Percentiles rank a stretch among this genome's conserved stretches.
Evolutionary conservation across 2,797 vertebrate genomes (phyloP).

Genomic region (Gymnodraco acuticeps): DNA sequence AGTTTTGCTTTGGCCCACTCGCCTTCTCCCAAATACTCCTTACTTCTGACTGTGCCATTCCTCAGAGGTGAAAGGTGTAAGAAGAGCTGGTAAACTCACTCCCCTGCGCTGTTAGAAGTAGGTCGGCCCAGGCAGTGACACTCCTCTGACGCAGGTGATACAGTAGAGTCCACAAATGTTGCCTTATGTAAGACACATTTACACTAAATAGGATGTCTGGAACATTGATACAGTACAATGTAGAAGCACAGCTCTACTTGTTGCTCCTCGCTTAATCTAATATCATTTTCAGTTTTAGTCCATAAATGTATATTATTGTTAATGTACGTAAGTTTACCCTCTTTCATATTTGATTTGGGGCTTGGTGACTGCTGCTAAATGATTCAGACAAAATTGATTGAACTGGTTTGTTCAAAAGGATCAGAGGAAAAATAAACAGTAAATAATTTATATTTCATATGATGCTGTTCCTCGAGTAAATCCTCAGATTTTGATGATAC

Average conservation of each 20-base stretch:
- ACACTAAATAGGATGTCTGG: conserved; percentile 26
- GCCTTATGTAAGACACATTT: conserved; percentile 30
- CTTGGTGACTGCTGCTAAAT: background rate
- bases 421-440: conserved; percentile 27
- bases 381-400: conserved; percentile 18
- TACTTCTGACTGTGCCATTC: conserved; percentile 63
- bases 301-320: conserved; percentile 5
- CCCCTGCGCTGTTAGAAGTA: conserved; percentile 59
- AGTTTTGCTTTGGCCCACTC: conserved; percentile 51
- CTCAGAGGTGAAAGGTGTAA: conserved; percentile 76
- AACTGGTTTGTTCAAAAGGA: conserved; percentile 30
- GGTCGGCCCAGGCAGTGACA: conserved; percentile 51
- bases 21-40: conserved; percentile 32
- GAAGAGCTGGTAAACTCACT: conserved; percentile 56
- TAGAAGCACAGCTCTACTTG: background rate
- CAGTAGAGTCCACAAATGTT: conserved; percentile 26
- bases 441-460: conserved; percentile 15
- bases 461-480: conserved; percentile 1
- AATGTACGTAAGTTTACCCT: conserved; percentile 2
- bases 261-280: background rate
- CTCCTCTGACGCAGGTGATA: conserved; percentile 37
- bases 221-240: background rate
- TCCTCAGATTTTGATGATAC: conserved; percentile 4
- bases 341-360: conserved; percentile 25
- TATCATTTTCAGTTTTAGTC: background rate